Evolutionary conservation across 2,113 vertebrate genomes (phyloP).

Genomic region (Addax nasomaculatus): DNA sequence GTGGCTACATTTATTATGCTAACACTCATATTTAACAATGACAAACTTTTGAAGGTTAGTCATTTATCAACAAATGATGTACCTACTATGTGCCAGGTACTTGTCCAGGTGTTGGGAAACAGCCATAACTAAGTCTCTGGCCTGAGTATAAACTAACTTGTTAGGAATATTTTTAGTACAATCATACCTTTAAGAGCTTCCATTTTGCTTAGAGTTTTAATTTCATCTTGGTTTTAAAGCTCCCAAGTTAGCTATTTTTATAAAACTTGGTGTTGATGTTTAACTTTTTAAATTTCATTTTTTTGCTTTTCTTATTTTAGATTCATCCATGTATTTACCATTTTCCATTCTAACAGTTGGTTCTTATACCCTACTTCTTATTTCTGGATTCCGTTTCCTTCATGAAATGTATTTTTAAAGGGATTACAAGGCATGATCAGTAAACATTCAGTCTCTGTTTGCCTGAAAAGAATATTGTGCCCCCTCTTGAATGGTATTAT

Average conservation of each 20-base stretch:
- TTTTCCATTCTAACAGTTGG: neutral
- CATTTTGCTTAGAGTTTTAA: neutral
- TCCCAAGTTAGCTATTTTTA: neutral
- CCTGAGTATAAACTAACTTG: neutral
- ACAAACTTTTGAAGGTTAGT: neutral
- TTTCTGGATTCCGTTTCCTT: neutral
- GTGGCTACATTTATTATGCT: neutral
- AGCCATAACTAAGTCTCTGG: neutral
- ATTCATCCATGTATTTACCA: neutral
- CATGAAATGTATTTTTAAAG: neutral
- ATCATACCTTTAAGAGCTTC: neutral
- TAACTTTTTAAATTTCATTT: neutral
- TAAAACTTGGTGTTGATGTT: neutral
- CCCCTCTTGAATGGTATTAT: neutral
- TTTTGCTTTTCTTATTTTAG: neutral
- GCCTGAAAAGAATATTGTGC: neutral
- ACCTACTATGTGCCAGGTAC: neutral
- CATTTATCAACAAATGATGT: neutral
- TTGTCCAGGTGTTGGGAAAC: neutral
- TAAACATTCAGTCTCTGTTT: neutral
- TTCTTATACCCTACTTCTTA: neutral
- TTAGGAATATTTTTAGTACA: neutral
- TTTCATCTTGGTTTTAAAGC: neutral
- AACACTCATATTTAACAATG: neutral
- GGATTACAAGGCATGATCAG: neutral